A percentile compares a stretch with the other conserved stretches of the same genome.
Evolutionary conservation across 2,888 invertebrate species (phyloP).

Genomic region (Odontothrips loti): DNA sequence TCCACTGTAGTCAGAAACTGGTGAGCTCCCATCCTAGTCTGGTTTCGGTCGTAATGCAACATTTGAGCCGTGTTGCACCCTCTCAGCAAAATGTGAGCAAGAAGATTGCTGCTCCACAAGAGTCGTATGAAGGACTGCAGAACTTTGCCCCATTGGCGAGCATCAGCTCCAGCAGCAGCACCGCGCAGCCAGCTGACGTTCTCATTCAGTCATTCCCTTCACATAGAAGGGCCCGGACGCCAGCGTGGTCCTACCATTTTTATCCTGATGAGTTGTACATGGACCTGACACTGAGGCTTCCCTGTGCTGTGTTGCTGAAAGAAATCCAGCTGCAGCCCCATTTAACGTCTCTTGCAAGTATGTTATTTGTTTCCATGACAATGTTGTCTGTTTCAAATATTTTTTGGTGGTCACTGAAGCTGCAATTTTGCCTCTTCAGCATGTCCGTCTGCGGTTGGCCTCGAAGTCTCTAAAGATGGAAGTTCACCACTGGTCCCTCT

Average conservation of each 20-base stretch:
- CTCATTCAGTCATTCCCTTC: conserved; percentile 78
- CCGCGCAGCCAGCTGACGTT: conserved; percentile 84
- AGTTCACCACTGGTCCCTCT: conserved; percentile 73
- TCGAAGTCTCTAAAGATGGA: conserved; percentile 79
- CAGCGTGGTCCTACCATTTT: conserved; percentile 96
- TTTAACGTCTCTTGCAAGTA: conserved; percentile 72
- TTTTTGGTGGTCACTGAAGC: background rate
- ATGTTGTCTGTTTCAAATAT: conserved; percentile 15
- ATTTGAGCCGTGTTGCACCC: conserved; percentile 55
- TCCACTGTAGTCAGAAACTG: conserved; percentile 66
- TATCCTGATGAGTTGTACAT: conserved; percentile 86
- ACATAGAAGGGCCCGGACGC: conserved; percentile 77
- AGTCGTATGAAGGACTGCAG: conserved; percentile 69
- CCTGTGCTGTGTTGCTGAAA: conserved; percentile 80
- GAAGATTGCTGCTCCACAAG: conserved; percentile 49
- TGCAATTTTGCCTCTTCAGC: conserved; percentile 50
- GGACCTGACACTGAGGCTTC: conserved; percentile 78
- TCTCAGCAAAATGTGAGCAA: conserved; percentile 50
- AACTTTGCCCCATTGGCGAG: conserved; percentile 87
- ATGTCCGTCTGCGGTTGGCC: conserved; percentile 81
- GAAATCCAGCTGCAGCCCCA: conserved; percentile 87
- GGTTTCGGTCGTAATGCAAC: conserved; percentile 62
- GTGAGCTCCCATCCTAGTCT: conserved; percentile 65
- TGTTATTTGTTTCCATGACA: conserved; percentile 42
- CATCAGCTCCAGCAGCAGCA: conserved; percentile 74